These are phyloP conservation scores for Tenthredo scrophulariae DNA, from an alignment of 2,888 invertebrate genomes.

Conservation along the genomic window DNA sequence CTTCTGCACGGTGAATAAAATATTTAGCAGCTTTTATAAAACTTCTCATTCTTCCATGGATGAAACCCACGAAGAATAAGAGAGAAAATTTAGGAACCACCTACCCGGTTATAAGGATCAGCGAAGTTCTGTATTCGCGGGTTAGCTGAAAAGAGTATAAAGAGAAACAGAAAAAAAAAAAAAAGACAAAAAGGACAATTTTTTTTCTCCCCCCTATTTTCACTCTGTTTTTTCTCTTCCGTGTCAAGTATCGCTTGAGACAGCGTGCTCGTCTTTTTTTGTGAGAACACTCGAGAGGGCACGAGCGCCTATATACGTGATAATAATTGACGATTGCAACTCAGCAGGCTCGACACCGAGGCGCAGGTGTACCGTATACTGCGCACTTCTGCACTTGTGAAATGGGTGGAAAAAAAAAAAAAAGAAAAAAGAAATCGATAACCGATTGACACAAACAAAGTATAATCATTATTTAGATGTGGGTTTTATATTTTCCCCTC, in stretches of 20 bases:
- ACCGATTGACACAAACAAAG: not conserved
- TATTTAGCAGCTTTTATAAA: not conserved
- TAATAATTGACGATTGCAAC: conserved; percentile 50
- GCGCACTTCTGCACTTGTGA: not conserved
- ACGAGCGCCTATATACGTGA: conserved; percentile 34
- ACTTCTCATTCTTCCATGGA: not conserved
- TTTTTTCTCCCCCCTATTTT: not conserved
- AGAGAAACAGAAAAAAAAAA: not conserved
- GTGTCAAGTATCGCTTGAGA: conserved; percentile 47
- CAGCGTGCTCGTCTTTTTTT: conserved; percentile 47
- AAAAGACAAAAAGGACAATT: not conserved
- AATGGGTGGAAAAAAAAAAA: not conserved
- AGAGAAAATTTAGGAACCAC: not conserved
- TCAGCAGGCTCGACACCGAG: conserved; percentile 42
- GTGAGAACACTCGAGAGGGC: conserved; percentile 43
- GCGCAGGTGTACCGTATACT: not conserved
- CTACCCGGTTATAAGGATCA: not conserved
- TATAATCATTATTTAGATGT: not conserved
- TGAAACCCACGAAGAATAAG: not conserved
- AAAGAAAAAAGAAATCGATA: not conserved
- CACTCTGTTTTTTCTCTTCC: conserved; percentile 31
- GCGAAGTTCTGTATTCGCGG: not conserved
- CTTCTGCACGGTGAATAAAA: not conserved
- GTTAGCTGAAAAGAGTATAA: not conserved
- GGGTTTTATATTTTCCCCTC: not conserved